Conservation (phyloP, 2,888 invertebrate species). For the Diogma glabrata region DNA sequence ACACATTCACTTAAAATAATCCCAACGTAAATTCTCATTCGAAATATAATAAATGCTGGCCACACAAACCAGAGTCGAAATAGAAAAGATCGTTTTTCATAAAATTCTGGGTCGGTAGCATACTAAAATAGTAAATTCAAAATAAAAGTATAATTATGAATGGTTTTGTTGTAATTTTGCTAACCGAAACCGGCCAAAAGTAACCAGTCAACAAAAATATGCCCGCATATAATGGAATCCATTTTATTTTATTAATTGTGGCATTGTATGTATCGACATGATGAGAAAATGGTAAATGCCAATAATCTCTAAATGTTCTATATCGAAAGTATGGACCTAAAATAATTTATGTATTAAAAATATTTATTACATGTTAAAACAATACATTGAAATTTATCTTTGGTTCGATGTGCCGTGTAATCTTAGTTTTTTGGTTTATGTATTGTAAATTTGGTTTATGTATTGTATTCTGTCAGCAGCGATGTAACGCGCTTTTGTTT, state of each 20-base stretch:
- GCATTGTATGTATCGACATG: constrained; percentile 48
- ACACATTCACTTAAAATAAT: constrained; percentile 84
- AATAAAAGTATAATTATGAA: constrained; percentile 12
- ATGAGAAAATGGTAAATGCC: constrained; percentile 52
- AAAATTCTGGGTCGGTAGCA: constrained; percentile 63
- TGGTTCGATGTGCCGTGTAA: too few species aligned
- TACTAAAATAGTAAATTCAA: too few species aligned
- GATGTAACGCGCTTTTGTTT: too few species aligned
- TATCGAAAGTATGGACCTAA: constrained; percentile 90
- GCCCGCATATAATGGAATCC: constrained; percentile 51
- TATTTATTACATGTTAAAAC: constrained; percentile 1
- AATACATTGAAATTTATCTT: background rate
- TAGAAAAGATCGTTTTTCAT: constrained; percentile 50
- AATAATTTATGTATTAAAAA: constrained; percentile 23
- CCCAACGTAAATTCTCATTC: constrained; percentile 82
- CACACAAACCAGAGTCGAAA: constrained; percentile 78
- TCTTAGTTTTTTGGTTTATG: too few species aligned
- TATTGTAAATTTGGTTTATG: too few species aligned
- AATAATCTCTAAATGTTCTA: constrained; percentile 72
- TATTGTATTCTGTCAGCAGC: too few species aligned
- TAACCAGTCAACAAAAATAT: constrained; percentile 54
- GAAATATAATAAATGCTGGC: constrained; percentile 77
- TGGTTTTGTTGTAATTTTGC: background rate
- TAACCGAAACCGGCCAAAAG: constrained; percentile 49
- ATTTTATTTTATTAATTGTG: constrained; percentile 53